Evolutionary conservation across 2,888 invertebrate species (phyloP).

Genomic region (Uloborus plumipes): DNA sequence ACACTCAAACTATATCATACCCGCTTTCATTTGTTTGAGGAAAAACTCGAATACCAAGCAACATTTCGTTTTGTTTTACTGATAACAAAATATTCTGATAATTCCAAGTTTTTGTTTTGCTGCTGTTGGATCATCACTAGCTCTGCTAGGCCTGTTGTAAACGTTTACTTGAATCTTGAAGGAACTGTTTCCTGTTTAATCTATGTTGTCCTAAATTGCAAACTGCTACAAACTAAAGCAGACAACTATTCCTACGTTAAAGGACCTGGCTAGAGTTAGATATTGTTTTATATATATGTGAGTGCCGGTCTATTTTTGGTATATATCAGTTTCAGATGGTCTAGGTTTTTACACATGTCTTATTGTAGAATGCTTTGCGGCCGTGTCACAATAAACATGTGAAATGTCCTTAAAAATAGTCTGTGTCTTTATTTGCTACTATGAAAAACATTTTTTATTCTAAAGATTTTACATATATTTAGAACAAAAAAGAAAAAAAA

Average conservation of each 20-base stretch:
- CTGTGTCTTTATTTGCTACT: slow-evolving; percentile 29
- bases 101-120: slow-evolving; percentile 28
- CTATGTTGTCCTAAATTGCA: slow-evolving; percentile 49
- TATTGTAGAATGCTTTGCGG: slow-evolving; percentile 60
- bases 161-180: slow-evolving; percentile 27
- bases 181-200: slow-evolving; percentile 50
- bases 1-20: too few species aligned
- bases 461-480: too few species aligned
- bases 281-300: slow-evolving; percentile 63
- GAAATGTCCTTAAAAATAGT: slow-evolving; percentile 52
- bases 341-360: slow-evolving; percentile 66
- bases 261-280: slow-evolving; percentile 60
- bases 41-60: too few species aligned
- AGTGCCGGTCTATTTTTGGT: slow-evolving; percentile 65
- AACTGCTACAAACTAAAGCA: slow-evolving; percentile 36
- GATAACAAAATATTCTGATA: slow-evolving; percentile 48
- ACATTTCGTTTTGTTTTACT: slow-evolving; percentile 7
- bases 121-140: slow-evolving; percentile 38
- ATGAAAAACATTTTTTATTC: too few species aligned
- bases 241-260: slow-evolving; percentile 53
- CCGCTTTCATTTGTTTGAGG: too few species aligned
- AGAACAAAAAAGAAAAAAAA: too few species aligned
- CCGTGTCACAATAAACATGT: slow-evolving; percentile 63
- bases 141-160: slow-evolving; percentile 60
- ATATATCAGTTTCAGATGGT: slow-evolving; percentile 63